A percentile compares a stretch with the other conserved stretches of the same genome.
phyloP scores from a whole-genome alignment of 2,113 vertebrate genomes.

The Rhinolophus sinicus region DNA sequence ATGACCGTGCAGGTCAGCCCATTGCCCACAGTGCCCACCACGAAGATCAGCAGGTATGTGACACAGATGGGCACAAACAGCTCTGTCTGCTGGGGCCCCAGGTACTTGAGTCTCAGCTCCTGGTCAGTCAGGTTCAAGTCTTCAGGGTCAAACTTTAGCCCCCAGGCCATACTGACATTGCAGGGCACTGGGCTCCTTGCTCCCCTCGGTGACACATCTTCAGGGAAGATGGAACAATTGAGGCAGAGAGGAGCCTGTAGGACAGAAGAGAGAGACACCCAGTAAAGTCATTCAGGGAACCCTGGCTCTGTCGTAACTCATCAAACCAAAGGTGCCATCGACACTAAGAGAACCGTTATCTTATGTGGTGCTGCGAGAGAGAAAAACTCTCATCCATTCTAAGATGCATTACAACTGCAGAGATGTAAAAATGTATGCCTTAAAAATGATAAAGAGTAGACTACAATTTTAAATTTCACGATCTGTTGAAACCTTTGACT shows the following conservation, averaged over 20 bases:
- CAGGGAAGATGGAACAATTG: slow-evolving; percentile 44
- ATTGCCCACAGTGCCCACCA: slow-evolving; percentile 92
- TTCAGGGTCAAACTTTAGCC: neutral
- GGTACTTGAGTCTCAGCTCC: slow-evolving; percentile 87
- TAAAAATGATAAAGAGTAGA: neutral
- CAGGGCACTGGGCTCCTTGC: slow-evolving; percentile 57
- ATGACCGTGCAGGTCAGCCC: slow-evolving; percentile 93
- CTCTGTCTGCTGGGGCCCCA: slow-evolving; percentile 90
- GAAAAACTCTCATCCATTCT: neutral
- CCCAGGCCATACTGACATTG: slow-evolving; percentile 80
- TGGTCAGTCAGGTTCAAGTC: slow-evolving; percentile 89
- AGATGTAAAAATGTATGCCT: neutral
- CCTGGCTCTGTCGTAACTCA: neutral
- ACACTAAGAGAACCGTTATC: neutral
- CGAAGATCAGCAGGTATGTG: slow-evolving; percentile 93
- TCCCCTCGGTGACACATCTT: slow-evolving; percentile 23
- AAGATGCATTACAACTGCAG: neutral
- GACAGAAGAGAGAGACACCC: neutral
- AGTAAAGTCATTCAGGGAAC: neutral
- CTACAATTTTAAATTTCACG: neutral
- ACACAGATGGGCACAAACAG: slow-evolving; percentile 91
- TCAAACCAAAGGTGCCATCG: neutral
- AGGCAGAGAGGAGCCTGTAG: slow-evolving; percentile 48
- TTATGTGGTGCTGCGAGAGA: neutral
- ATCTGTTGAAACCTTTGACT: neutral